A percentile compares a stretch with the other conserved stretches of the same genome.
These are phyloP conservation scores for Trilocha varians DNA, from an alignment of 2,888 invertebrate genomes.

Conservation along the genomic window DNA sequence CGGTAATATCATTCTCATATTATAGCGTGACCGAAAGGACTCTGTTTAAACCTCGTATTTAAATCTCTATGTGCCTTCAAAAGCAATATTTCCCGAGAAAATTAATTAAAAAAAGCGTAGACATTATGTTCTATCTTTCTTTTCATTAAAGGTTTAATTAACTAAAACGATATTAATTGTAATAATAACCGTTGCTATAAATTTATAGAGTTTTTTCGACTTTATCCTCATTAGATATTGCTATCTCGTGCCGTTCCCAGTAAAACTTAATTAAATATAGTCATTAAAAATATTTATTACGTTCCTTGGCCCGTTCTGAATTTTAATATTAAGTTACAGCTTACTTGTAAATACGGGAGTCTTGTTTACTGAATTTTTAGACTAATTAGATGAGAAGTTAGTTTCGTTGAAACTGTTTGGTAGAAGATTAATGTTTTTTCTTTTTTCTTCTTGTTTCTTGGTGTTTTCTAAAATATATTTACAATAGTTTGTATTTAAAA, in stretches of 20 bases:
- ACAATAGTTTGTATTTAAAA: too few species aligned
- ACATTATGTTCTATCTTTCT: not conserved
- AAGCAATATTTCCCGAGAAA: too few species aligned
- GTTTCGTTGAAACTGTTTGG: too few species aligned
- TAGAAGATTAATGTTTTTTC: too few species aligned
- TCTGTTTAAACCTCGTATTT: too few species aligned
- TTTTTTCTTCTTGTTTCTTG: too few species aligned
- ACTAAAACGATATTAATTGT: not conserved
- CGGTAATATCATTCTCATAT: too few species aligned
- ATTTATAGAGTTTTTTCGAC: conserved; percentile 2
- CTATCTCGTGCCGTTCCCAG: conserved; percentile 30
- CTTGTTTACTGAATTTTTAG: not conserved
- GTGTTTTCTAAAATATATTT: too few species aligned
- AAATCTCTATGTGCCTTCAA: too few species aligned
- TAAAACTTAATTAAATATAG: conserved; percentile 55
- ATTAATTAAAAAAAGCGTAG: not conserved
- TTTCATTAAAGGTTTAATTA: not conserved
- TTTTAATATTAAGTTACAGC: conserved; percentile 38
- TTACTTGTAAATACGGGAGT: not conserved
- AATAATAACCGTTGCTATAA: not conserved
- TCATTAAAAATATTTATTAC: conserved; percentile 67
- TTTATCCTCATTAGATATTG: conserved; percentile 32
- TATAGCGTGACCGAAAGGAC: too few species aligned
- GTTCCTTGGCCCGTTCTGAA: conserved; percentile 41
- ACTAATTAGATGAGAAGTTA: too few species aligned